These are phyloP conservation scores for Sphenodon punctatus DNA, from an alignment of 2,797 vertebrate species.

Conservation along the genomic window DNA sequence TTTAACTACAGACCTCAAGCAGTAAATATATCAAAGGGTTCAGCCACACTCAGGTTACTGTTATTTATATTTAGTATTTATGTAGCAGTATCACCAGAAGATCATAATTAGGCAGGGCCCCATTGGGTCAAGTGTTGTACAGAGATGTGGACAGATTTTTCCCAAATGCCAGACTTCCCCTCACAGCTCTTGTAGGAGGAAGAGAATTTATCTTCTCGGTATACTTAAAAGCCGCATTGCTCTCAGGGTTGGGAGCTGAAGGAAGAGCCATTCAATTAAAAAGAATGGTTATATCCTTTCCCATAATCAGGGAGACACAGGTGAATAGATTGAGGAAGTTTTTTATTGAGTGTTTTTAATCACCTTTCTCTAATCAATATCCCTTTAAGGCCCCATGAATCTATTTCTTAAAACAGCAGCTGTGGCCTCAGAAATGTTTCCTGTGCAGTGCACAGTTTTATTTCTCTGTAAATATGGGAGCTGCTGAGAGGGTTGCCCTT, in stretches of 20 bases:
- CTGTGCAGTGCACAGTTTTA: slow-evolving; percentile 25
- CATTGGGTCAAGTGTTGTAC: too few relatives aligned
- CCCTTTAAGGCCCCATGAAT: slow-evolving; percentile 54
- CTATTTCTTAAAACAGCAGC: slow-evolving; percentile 59
- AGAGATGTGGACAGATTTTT: too few relatives aligned
- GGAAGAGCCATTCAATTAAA: slow-evolving; percentile 39
- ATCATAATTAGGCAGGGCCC: too few relatives aligned
- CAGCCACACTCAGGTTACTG: neutral
- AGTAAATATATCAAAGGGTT: neutral
- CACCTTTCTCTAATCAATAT: slow-evolving; percentile 63
- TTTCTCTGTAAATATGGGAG: neutral
- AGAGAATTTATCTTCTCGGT: slow-evolving; percentile 14
- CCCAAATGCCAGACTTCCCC: neutral
- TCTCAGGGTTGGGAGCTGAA: neutral
- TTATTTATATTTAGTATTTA: neutral
- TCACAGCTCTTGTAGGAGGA: neutral
- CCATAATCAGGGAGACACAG: slow-evolving; percentile 52
- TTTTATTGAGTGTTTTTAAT: slow-evolving; percentile 62
- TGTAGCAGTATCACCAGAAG: neutral
- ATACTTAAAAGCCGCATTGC: slow-evolving; percentile 7
- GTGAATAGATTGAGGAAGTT: slow-evolving; percentile 50
- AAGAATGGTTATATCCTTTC: slow-evolving; percentile 45
- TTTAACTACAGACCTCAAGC: neutral
- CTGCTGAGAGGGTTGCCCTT: neutral
- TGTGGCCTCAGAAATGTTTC: slow-evolving; percentile 20